Evolutionary conservation across 2,113 vertebrate genomes (phyloP), one percentile per base, ranked within the genome.

Genomic region (Gnathonemus echidnorhynchus): DNA sequence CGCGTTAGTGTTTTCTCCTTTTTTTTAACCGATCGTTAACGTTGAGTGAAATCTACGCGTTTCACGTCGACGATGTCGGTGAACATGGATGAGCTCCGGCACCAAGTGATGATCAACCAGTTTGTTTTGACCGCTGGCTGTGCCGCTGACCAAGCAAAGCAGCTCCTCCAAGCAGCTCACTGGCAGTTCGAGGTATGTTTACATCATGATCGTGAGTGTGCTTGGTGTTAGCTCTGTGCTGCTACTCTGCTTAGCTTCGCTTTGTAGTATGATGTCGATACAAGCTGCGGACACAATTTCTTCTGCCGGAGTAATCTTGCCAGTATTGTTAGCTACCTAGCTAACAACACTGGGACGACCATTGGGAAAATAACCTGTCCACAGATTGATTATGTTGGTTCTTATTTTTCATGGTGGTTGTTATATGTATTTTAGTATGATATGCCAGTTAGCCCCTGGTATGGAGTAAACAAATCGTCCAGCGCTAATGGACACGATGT

Each of bases 121-220:
- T 96, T 96, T 93, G 95, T 95, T 90, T 92, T 96, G 95, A 95
- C 95, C 46, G 96, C 96, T 1, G 96, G 96, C 1, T 97, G 96
- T 91, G 96, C 96, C 91, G 95, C 96, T 27, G 98, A 98, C 84
- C 97, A 98, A 93, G 98, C 98, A 91, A 97, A 98, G 96, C 98
- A 98, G 95, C 95, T 98, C 19, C 96, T 98, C 46, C 97, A 98
- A 89, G 98, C 97, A 93, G 97, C 98, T 46, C 98, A 98, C 92
- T 98, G 98, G 98, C 97, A 98, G 94, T 98, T 98, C 88, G 98
- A 98, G 98, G 98, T 98, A 94, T 89, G 89, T 89, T 89, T 85
- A 85, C 89, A 46, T 85, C 80, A 31, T 58, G 45, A 27, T 9
- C 62, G 2, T 74, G 15, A 45, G 10, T 74, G 66, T 50, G 74